Evolutionary conservation across 2,113 vertebrate genomes (phyloP).

Genomic region (Nothocercus nigrocapillus): DNA sequence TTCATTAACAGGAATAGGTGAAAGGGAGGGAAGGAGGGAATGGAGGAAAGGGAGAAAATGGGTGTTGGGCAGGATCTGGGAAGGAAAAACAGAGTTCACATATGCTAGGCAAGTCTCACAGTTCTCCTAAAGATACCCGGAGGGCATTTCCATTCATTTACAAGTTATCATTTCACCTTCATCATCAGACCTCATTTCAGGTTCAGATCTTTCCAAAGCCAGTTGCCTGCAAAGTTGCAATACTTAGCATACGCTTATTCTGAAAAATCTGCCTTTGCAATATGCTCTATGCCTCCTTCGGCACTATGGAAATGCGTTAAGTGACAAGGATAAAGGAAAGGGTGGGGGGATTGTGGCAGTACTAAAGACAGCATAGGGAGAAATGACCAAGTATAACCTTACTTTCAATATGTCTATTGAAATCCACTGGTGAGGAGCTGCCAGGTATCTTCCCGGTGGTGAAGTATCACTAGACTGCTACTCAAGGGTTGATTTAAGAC

Average conservation of each 20-base stretch:
- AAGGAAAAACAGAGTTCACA: neutral
- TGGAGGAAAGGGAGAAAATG: neutral
- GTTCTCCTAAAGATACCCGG: neutral
- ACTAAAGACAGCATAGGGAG: neutral
- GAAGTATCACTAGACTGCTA: conserved; percentile 41
- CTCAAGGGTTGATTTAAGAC: neutral
- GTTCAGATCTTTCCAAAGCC: neutral
- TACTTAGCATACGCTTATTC: neutral
- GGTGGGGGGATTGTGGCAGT: neutral
- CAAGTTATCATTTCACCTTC: neutral
- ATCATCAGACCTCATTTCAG: neutral
- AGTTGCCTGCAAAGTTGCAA: neutral
- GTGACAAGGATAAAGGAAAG: neutral
- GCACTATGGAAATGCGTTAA: neutral
- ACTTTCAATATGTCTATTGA: neutral
- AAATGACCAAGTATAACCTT: conserved; percentile 1
- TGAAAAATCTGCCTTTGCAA: neutral
- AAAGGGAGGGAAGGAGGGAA: neutral
- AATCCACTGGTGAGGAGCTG: neutral
- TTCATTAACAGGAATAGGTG: neutral
- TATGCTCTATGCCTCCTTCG: neutral
- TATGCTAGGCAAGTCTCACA: neutral
- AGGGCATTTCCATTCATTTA: neutral
- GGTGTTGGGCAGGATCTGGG: neutral
- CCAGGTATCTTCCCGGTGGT: conserved; percentile 21